These are phyloP conservation scores for Capreolus pygargus DNA, from an alignment of 2,113 vertebrate genomes.

Conservation along the genomic window DNA sequence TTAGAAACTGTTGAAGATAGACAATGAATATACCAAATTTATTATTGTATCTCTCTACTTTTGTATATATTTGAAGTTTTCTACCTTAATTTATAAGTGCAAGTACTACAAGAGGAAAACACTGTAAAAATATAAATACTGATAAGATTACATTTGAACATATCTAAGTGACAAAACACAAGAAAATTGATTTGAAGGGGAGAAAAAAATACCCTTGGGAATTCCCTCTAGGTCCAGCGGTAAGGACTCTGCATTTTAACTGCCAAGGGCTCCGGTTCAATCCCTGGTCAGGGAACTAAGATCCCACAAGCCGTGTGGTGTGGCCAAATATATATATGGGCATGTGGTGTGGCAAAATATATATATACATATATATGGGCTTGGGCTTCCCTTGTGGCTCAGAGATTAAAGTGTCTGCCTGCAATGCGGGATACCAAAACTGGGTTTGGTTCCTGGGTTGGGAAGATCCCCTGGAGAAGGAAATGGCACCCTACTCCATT, in stretches of 20 bases:
- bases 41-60: background rate
- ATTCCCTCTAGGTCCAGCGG: background rate
- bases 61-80: background rate
- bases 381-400: no score
- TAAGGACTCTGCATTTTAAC: background rate
- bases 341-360: background rate
- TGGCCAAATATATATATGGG: background rate
- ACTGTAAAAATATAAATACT: background rate
- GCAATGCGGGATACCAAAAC: no score
- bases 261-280: background rate
- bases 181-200: background rate
- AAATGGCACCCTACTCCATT: no score
- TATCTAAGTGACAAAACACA: background rate
- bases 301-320: background rate
- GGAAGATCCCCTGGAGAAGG: no score
- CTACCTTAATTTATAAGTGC: background rate
- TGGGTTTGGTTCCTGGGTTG: no score
- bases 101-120: background rate
- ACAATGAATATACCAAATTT: background rate
- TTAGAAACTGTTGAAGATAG: background rate
- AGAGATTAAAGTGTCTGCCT: no score
- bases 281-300: background rate
- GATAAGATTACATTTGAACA: background rate
- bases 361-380: background rate
- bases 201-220: background rate